phyloP scores from a whole-genome alignment of 2,113 vertebrate species.

The Dicerorhinus sumatrensis region DNA sequence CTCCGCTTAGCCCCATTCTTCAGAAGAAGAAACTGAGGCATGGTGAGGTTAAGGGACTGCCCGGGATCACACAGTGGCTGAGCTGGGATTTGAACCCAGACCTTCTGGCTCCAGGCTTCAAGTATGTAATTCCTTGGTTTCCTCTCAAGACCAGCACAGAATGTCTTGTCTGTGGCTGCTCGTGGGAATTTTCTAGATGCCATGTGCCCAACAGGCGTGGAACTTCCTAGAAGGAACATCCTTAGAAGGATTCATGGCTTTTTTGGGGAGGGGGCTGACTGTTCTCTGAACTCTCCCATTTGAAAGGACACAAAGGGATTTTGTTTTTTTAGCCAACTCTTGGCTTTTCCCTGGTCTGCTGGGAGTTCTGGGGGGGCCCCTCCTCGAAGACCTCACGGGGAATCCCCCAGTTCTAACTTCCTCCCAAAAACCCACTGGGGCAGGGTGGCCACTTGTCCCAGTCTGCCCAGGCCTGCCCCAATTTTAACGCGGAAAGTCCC shows the following conservation, averaged over 20 bases:
- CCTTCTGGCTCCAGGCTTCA: fast-evolving
- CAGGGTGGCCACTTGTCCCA: neutral
- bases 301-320: neutral
- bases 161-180: neutral
- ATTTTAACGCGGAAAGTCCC: slow-evolving; percentile 18
- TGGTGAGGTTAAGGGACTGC: neutral
- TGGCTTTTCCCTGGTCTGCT: neutral
- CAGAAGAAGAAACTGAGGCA: neutral
- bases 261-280: neutral
- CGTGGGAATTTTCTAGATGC: neutral
- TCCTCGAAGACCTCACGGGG: neutral
- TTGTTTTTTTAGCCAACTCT: neutral
- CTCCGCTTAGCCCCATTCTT: neutral
- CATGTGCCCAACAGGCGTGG: fast-evolving
- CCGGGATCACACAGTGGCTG: neutral
- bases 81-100: neutral
- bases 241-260: neutral
- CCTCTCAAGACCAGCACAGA: neutral
- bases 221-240: neutral
- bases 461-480: neutral
- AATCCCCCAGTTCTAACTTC: neutral
- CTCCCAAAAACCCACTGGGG: neutral
- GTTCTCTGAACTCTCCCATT: neutral
- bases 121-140: neutral
- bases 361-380: neutral